Conservation (phyloP, 2,113 vertebrate genomes). For the Syngnathoides biaculeatus region DNA sequence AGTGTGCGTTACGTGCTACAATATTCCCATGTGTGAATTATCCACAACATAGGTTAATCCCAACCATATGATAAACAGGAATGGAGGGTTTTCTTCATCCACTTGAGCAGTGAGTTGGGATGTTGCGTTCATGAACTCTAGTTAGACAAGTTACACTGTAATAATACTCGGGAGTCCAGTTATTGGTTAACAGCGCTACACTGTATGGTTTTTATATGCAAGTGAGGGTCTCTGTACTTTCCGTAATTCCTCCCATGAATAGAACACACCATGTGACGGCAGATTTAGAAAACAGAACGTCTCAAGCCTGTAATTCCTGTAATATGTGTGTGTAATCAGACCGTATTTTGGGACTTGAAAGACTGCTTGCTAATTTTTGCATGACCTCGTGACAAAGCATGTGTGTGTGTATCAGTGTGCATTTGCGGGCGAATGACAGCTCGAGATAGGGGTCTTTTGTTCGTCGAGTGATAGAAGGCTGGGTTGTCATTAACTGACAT, state of each 20-base stretch:
- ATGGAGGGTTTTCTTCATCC: conserved; percentile 52
- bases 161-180: conserved; percentile 24
- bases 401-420: conserved; percentile 6
- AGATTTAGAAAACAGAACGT: conserved; percentile 13
- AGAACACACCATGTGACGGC: neutral
- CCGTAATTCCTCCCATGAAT: neutral
- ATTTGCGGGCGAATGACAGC: neutral
- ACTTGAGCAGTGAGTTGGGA: conserved; percentile 43
- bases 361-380: conserved; percentile 9
- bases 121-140: conserved; percentile 47
- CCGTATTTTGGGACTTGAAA: neutral
- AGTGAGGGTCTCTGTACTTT: neutral
- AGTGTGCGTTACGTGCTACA: conserved; percentile 27
- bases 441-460: conserved; percentile 39
- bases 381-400: neutral
- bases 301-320: conserved; percentile 12
- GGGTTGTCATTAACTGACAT: conserved; percentile 64
- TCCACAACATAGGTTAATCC: conserved; percentile 62
- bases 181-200: conserved; percentile 18
- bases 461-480: conserved; percentile 52
- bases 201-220: neutral
- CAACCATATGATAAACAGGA: conserved; percentile 61
- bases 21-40: conserved; percentile 44
- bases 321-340: neutral
- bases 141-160: conserved; percentile 38